phyloP scores from a whole-genome alignment of 2,113 vertebrate genomes.

The Parotia lawesii region DNA sequence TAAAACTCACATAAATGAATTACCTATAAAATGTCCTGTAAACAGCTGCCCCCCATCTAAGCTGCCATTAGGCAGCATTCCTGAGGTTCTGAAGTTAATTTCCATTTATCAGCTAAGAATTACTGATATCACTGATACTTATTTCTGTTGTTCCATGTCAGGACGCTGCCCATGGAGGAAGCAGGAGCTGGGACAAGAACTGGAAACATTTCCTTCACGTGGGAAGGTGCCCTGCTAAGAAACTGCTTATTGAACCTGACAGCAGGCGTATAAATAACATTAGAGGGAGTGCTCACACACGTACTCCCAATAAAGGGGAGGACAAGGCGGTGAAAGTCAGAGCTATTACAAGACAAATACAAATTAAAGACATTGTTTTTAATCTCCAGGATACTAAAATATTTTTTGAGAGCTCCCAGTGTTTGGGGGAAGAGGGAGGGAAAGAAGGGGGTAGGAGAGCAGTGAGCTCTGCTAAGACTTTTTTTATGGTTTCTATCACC shows the following conservation, averaged over 20 bases:
- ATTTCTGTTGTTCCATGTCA: not conserved
- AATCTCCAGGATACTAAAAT: slow-evolving; percentile 11
- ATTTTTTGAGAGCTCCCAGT: not conserved
- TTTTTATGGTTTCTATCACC: not conserved
- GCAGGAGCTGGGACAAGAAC: not conserved
- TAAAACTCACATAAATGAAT: not conserved
- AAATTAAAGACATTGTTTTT: slow-evolving; percentile 16
- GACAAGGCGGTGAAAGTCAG: slow-evolving; percentile 34
- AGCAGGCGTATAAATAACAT: not conserved
- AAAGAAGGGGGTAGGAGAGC: not conserved
- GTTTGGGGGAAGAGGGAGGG: not conserved
- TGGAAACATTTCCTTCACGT: slow-evolving; percentile 30
- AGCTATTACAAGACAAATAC: slow-evolving; percentile 30
- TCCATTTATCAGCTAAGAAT: not conserved
- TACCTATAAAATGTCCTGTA: not conserved
- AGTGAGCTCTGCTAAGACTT: not conserved
- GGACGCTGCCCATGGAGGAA: not conserved
- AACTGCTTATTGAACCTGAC: slow-evolving; percentile 44
- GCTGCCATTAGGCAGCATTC: not conserved
- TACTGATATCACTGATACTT: not conserved
- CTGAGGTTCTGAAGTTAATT: not conserved
- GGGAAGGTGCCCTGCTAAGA: slow-evolving; percentile 44
- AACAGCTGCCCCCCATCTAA: not conserved
- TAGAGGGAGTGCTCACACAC: slow-evolving; percentile 16
- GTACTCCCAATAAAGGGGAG: slow-evolving; percentile 13